A percentile compares a stretch with the other conserved stretches of the same genome.
Evolutionary conservation across 2,797 vertebrate genomes (phyloP).

Genomic region (Periophthalmus magnuspinnatus): DNA sequence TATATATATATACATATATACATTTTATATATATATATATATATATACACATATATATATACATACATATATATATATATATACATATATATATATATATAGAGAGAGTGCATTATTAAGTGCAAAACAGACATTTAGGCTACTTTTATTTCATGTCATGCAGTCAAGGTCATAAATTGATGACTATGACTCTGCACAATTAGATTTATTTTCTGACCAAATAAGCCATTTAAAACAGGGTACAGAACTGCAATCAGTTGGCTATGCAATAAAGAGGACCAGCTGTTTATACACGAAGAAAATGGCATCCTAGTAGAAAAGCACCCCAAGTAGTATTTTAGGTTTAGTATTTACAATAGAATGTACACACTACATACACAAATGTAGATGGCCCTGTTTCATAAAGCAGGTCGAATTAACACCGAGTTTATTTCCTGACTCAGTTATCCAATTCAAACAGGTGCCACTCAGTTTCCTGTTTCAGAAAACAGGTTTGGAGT

Average conservation of each 20-base stretch:
- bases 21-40: too few relatives aligned
- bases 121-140: conserved; percentile 14
- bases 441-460: too few relatives aligned
- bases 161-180: conserved; percentile 15
- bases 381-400: neutral
- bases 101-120: too few relatives aligned
- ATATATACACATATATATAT: too few relatives aligned
- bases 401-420: too few relatives aligned
- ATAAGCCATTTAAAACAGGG: conserved; percentile 13
- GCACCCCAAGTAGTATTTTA: too few relatives aligned
- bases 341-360: conserved; percentile 20
- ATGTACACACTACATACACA: neutral
- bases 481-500: too few relatives aligned
- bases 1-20: too few relatives aligned
- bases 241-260: neutral
- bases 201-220: conserved; percentile 12
- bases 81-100: too few relatives aligned
- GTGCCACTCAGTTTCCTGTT: too few relatives aligned
- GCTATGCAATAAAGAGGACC: neutral
- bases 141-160: neutral
- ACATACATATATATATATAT: too few relatives aligned
- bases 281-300: neutral
- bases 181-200: conserved; percentile 11
- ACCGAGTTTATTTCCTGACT: too few relatives aligned
- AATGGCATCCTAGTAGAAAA: neutral